phyloP scores from a whole-genome alignment of 2,113 vertebrate genomes.

The Setophaga kirtlandii region DNA sequence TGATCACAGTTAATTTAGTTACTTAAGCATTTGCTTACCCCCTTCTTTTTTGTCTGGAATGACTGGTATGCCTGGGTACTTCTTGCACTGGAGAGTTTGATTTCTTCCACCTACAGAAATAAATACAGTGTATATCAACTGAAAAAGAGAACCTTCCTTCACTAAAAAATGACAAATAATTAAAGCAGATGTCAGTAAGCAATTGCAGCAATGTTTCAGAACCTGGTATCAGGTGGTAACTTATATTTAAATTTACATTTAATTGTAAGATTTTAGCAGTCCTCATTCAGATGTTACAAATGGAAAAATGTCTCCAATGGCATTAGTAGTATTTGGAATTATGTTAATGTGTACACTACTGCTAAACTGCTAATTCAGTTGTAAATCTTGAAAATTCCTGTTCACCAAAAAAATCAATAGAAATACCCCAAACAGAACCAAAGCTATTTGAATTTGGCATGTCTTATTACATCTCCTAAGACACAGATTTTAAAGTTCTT shows the following conservation, averaged over 20 bases:
- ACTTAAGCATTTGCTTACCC: background rate
- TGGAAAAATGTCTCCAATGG: background rate
- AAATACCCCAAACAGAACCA: background rate
- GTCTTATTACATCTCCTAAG: background rate
- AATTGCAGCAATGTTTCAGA: background rate
- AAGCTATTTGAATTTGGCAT: background rate
- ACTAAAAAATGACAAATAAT: background rate
- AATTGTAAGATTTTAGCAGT: background rate
- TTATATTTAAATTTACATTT: background rate
- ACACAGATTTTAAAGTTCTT: background rate
- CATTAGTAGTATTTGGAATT: background rate
- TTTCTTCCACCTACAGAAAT: background rate
- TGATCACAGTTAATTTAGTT: background rate
- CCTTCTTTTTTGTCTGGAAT: background rate
- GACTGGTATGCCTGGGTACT: background rate
- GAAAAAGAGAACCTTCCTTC: background rate
- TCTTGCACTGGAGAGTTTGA: background rate
- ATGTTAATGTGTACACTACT: background rate
- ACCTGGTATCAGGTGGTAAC: background rate
- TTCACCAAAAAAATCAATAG: background rate
- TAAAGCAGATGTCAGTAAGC: background rate
- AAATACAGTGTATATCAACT: background rate
- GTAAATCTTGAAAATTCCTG: background rate
- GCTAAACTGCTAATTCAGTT: background rate
- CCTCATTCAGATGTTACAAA: background rate